Evolutionary conservation across 2,113 vertebrate genomes (phyloP), one percentile per base, ranked within the genome.

Genomic region (Corydoras sp.): DNA sequence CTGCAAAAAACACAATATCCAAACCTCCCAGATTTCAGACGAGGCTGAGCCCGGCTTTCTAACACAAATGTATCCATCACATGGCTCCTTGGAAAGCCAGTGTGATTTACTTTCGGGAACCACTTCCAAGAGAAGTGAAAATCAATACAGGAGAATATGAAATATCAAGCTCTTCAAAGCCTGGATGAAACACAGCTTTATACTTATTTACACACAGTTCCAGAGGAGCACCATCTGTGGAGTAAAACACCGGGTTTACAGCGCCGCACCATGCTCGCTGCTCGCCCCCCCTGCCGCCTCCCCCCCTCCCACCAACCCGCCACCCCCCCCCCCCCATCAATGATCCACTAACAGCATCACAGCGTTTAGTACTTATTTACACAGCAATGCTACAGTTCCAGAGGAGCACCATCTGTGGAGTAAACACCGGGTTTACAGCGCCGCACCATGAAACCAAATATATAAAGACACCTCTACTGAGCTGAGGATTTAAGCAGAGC

Each of bases 1-100:
- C 71, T 62, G 74, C 60, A 82, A 83, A 82, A 83, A 86, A 81
- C 78, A 73, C 76, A 84, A 85, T 83, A 78, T 78, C 70, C 65
- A 74, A 83, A 76, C 70, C 64, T 65, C 24, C 62, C 60, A 54
- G 60, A 68, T 81, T 81, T 72, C 69, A 81, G 77, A 74, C 79
- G 56, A 77, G 78, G 79, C 77, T 78, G 73, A 70, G 30, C 4
- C 43, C 79, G 43, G 64, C 60, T 74, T 77, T 76, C 82, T 82
- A 83, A 78, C 78, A 86, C 79, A 82, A 71, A 79, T 56, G 69
- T 30, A 79, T 83, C 83, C 81, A 77, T 86, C 31, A 68, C 51
- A 55, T 48, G 66, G 74, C 59, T 73, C 48, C 67, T 58, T 62
- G 66, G 80, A 79, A 82, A 83, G 84, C 82, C 80, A 76, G 63